Evolutionary conservation across 2,888 invertebrate genomes (phyloP), one percentile per base, ranked within the genome.

Genomic region (Aquatica leii): DNA sequence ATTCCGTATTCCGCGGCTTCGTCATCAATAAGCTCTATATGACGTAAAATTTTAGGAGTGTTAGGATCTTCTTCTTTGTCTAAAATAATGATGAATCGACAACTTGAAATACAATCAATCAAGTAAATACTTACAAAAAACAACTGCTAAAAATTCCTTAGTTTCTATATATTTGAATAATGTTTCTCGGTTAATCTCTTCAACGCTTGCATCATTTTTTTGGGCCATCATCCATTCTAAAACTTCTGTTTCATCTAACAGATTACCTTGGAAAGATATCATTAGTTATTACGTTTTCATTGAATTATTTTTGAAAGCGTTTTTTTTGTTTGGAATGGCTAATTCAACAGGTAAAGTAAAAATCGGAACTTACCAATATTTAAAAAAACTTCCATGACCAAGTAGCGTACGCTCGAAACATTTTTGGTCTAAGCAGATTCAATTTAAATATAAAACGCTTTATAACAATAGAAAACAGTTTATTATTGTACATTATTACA

Each of bases 1-100:
- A 96, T 95, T 57, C 95, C 95, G 80, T 95, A 96, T 79, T 95
- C 95, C 8, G 90, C 85, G 14, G 95, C 95, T 83, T 96, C 95
- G 73, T 95, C 95, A 73, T 96, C 96, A 70, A 95, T 96, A 51
- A 95, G 81, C 80, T 95, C 95, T 62, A 95, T 87, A 77, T 95
- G 94, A 62, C 94, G 85, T n/a, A 94, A 84, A 54, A 94, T 87
- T 76, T 90, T 85, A 2, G 93, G 91, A 77, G 92, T 90, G 69
- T 91, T 89, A 9, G 90, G 87, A 81, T 94, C 92, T 54, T 93
- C 93, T 76, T 93, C 93, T 80, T 90, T 91, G 80, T 91, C 93
- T 94, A 74, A 49, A 54, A 9, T n/a, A n/a, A n/a, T n/a, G n/a
- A n/a, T n/a, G n/a, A n/a, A n/a, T n/a, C n/a, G n/a, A n/a, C 24